A percentile compares a stretch with the other conserved stretches of the same genome.
Conservation (phyloP, 2,888 invertebrate species). For the Chloromyia formosa region DNA sequence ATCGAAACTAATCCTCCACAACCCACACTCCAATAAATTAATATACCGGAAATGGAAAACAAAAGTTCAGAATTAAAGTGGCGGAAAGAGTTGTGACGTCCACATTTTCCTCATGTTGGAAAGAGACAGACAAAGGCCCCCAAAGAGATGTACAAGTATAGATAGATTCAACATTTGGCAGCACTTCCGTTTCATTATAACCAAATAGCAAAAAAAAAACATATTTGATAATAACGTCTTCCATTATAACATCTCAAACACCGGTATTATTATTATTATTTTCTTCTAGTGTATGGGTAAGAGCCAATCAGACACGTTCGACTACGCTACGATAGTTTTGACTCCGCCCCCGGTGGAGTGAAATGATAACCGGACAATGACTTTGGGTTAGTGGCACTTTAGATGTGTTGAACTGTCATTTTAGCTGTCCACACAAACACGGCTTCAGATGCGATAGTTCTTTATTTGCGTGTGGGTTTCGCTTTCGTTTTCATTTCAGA, state of each 20-base stretch:
- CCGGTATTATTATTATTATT: no score
- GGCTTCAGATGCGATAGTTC: no score
- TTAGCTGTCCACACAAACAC: background rate
- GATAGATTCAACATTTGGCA: background rate
- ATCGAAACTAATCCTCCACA: background rate
- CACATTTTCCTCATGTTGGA: no score
- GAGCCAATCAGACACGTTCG: conserved; percentile 2
- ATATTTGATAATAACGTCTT: background rate
- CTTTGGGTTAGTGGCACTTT: background rate
- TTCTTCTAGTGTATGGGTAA: background rate
- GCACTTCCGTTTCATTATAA: conserved; percentile 26
- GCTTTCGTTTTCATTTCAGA: conserved; percentile 30
- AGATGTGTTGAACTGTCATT: conserved; percentile 25
- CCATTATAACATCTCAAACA: conserved; percentile 13
- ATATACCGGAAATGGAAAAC: conserved; percentile 35
- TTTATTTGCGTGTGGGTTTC: background rate
- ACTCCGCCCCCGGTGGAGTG: conserved; percentile 19
- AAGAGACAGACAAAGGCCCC: background rate
- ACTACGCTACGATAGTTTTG: background rate
- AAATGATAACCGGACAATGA: conserved; percentile 28
- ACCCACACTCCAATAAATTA: background rate
- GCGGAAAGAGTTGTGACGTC: background rate
- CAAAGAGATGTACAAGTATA: background rate
- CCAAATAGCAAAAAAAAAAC: conserved; percentile 3
- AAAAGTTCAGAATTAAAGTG: conserved; percentile 21